These are phyloP conservation scores for Allobates femoralis DNA, from an alignment of 2,797 vertebrate species.

Conservation along the genomic window DNA sequence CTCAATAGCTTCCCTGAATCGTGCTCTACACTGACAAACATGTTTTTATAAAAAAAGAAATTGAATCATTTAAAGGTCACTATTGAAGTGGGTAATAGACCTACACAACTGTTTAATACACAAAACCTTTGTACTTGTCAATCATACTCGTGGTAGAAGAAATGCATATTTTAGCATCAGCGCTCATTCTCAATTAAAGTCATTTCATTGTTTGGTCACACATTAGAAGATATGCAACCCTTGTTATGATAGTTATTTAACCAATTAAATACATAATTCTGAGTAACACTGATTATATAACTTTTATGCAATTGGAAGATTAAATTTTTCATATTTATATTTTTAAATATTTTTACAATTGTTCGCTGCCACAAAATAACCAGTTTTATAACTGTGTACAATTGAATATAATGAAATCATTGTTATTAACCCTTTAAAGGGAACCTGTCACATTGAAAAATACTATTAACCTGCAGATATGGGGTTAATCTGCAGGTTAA, in stretches of 20 bases:
- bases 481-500: too few species aligned
- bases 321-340: too few species aligned
- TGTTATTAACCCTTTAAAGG: too few species aligned
- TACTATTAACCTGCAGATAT: too few species aligned
- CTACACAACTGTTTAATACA: background rate
- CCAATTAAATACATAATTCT: too few species aligned
- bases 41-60: slow-evolving; percentile 33
- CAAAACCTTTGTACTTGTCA: background rate
- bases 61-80: slow-evolving; percentile 58
- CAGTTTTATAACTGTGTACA: too few species aligned
- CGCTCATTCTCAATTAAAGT: background rate
- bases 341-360: too few species aligned
- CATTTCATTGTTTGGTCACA: background rate
- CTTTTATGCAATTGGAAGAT: too few species aligned
- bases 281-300: too few species aligned
- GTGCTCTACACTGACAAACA: slow-evolving; percentile 34
- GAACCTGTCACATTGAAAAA: too few species aligned
- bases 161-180: background rate
- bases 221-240: background rate
- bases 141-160: background rate
- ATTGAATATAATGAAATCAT: too few species aligned
- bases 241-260: background rate
- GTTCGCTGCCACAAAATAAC: too few species aligned
- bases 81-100: slow-evolving; percentile 18
- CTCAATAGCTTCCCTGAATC: slow-evolving; percentile 30